These are phyloP conservation scores for Diadegma fenestrale DNA, from an alignment of 2,888 invertebrate species.

Conservation along the genomic window DNA sequence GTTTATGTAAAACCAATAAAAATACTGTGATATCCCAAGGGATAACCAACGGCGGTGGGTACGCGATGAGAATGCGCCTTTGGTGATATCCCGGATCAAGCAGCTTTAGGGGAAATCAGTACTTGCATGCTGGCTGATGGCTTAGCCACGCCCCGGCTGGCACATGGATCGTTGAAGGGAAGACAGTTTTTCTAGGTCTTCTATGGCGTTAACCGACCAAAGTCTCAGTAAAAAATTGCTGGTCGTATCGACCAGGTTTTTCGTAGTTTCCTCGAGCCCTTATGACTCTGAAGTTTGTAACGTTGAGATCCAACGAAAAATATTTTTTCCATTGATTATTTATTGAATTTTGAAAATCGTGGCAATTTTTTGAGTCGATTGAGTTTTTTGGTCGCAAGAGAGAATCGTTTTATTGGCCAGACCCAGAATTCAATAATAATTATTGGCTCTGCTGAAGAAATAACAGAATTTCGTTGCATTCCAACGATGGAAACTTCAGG, in stretches of 20 bases:
- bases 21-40: background rate
- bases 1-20: constrained; percentile 2
- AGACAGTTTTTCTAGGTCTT: background rate
- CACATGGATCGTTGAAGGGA: background rate
- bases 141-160: background rate
- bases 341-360: too few species aligned
- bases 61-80: background rate
- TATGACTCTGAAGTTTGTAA: too few species aligned
- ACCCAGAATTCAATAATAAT: too few species aligned
- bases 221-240: background rate
- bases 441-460: too few species aligned
- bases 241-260: background rate
- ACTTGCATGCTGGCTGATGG: background rate
- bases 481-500: too few species aligned
- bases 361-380: too few species aligned
- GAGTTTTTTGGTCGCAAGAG: too few species aligned
- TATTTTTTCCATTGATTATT: too few species aligned
- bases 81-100: background rate
- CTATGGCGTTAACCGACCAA: background rate
- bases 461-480: too few species aligned
- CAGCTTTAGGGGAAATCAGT: background rate
- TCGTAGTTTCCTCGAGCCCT: background rate
- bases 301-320: too few species aligned
- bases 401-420: too few species aligned
- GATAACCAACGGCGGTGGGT: background rate